Evolutionary conservation across 1,140 invertebrate genomes (phyloP).

Genomic region (Drosophila truncata): DNA sequence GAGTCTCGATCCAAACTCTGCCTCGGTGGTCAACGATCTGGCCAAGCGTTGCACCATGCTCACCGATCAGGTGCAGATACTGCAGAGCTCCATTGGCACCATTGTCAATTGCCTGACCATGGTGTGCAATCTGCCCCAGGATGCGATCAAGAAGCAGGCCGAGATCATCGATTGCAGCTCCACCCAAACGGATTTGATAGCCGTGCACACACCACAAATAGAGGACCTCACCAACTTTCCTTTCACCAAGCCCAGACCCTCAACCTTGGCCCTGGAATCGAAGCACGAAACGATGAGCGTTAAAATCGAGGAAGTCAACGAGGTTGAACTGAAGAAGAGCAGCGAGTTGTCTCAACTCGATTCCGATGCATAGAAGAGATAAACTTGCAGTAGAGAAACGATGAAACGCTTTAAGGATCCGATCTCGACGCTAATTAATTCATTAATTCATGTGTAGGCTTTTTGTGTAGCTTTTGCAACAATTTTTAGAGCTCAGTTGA

Average conservation of each 20-base stretch:
- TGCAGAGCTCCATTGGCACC: slow-evolving; percentile 91
- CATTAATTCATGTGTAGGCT: slow-evolving; percentile 45
- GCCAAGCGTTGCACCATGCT: slow-evolving; percentile 86
- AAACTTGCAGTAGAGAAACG: slow-evolving; percentile 35
- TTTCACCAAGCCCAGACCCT: slow-evolving; percentile 77
- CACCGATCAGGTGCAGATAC: slow-evolving; percentile 89
- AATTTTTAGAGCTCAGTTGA: slow-evolving; percentile 38
- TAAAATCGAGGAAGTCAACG: slow-evolving; percentile 33
- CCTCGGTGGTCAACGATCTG: slow-evolving; percentile 85
- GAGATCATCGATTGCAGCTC: slow-evolving; percentile 86
- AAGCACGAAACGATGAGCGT: slow-evolving; percentile 45
- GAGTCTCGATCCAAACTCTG: slow-evolving; percentile 76
- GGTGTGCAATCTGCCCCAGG: slow-evolving; percentile 86
- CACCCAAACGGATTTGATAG: slow-evolving; percentile 92
- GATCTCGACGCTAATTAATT: slow-evolving; percentile 63
- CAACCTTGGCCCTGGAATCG: slow-evolving; percentile 74
- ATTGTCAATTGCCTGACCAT: slow-evolving; percentile 89
- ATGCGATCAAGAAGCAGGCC: slow-evolving; percentile 72
- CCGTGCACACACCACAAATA: slow-evolving; percentile 90
- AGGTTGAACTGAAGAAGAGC: slow-evolving; percentile 49
- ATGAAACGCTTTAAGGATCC: slow-evolving; percentile 47
- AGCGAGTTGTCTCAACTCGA: slow-evolving; percentile 34
- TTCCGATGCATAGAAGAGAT: slow-evolving; percentile 10
- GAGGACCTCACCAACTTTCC: slow-evolving; percentile 80
- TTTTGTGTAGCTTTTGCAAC: slow-evolving; percentile 74